Percentiles rank a stretch among this genome's conserved stretches.
Evolutionary conservation across 1,140 invertebrate genomes (phyloP).

Genomic region (Bombus difficillimus): DNA sequence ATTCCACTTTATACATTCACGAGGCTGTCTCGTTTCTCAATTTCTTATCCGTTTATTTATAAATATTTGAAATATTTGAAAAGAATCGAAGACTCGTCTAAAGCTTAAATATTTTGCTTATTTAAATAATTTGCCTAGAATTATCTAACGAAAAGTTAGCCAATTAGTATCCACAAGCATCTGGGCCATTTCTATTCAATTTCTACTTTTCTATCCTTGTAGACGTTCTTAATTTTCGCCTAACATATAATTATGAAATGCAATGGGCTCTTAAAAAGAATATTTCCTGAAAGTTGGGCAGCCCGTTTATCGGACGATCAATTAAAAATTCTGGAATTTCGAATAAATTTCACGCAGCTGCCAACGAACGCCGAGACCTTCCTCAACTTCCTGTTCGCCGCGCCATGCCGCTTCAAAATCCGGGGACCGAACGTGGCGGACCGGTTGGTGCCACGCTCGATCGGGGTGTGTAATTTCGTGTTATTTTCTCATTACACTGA

Average conservation of each 20-base stretch:
- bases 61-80: too few species aligned
- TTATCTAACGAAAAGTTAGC: neutral
- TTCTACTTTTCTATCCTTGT: neutral
- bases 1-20: too few species aligned
- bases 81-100: too few species aligned
- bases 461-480: constrained; percentile 72
- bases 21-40: too few species aligned
- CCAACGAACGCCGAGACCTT: constrained; percentile 10
- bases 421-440: constrained; percentile 20
- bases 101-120: too few species aligned
- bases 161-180: neutral
- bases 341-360: constrained; percentile 26
- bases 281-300: neutral
- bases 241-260: neutral
- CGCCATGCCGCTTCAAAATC: constrained; percentile 13
- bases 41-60: too few species aligned
- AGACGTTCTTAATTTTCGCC: neutral
- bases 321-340: constrained; percentile 1
- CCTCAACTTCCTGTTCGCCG: constrained; percentile 1
- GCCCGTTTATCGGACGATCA: neutral
- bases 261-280: neutral
- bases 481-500: constrained; percentile 71
- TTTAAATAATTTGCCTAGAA: neutral
- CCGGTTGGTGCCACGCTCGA: constrained; percentile 35
- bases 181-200: neutral